Conservation (phyloP, 1,140 invertebrate species). For the Leucophenga varia region DNA sequence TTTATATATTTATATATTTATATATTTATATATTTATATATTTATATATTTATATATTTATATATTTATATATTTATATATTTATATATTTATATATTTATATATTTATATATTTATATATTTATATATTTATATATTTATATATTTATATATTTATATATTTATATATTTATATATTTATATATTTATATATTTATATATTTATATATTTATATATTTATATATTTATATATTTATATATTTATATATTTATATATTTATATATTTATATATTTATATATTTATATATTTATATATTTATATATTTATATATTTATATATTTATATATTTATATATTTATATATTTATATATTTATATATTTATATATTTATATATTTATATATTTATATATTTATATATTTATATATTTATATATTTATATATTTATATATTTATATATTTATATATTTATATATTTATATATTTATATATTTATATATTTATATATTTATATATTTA, state of each 20-base stretch:
- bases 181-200: conserved; percentile 7
- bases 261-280: not conserved
- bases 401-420: conserved; percentile 6
- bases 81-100: no score
- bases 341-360: no score
- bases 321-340: conserved; percentile 8
- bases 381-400: not conserved
- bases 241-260: not conserved
- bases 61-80: conserved; percentile 9
- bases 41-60: conserved; percentile 4
- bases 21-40: conserved; percentile 8
- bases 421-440: conserved; percentile 6
- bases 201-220: no score
- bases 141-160: conserved; percentile 4
- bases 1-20: not conserved
- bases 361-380: conserved; percentile 10
- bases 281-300: conserved; percentile 4
- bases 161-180: conserved; percentile 4
- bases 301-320: conserved; percentile 8
- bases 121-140: not conserved
- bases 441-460: conserved; percentile 7
- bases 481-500: conserved; percentile 13
- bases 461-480: no score
- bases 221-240: conserved; percentile 14
- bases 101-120: conserved; percentile 12